phyloP scores from a whole-genome alignment of 1,140 invertebrate genomes.

The Homalodisca vitripennis region DNA sequence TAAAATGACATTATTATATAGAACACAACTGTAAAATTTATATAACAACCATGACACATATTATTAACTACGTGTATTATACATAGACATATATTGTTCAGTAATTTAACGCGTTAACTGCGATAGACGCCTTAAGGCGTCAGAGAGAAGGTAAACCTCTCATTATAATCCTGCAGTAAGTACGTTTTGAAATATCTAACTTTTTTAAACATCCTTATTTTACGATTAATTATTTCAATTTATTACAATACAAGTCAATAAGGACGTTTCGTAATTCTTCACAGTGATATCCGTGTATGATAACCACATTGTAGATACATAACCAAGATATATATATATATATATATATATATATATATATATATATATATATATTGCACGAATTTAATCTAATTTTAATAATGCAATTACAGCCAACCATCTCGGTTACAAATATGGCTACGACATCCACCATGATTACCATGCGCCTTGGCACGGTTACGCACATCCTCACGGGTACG shows the following conservation, averaged over 20 bases:
- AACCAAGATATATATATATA: too few species aligned
- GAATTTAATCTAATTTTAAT: not conserved
- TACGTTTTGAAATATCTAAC: not conserved
- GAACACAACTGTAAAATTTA: too few species aligned
- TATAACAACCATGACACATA: too few species aligned
- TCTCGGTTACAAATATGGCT: conserved; percentile 11
- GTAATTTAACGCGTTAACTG: too few species aligned
- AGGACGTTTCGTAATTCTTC: not conserved
- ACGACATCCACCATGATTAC: conserved; percentile 11
- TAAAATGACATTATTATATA: too few species aligned
- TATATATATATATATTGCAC: not conserved
- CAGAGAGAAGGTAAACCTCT: too few species aligned
- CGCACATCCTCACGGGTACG: conserved; percentile 8
- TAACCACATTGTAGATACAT: not conserved
- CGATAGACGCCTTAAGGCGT: too few species aligned
- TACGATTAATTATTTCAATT: not conserved
- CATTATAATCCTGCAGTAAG: too few species aligned
- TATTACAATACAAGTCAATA: not conserved
- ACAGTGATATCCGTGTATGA: not conserved
- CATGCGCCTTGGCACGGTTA: not conserved
- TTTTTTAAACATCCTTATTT: not conserved
- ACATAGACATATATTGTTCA: too few species aligned
- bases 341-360: not conserved
- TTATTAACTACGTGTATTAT: too few species aligned
- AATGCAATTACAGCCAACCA: conserved; percentile 6